These are phyloP conservation scores for Leptopterna dolabrata DNA, from an alignment of 2,888 invertebrate species.

Conservation along the genomic window DNA sequence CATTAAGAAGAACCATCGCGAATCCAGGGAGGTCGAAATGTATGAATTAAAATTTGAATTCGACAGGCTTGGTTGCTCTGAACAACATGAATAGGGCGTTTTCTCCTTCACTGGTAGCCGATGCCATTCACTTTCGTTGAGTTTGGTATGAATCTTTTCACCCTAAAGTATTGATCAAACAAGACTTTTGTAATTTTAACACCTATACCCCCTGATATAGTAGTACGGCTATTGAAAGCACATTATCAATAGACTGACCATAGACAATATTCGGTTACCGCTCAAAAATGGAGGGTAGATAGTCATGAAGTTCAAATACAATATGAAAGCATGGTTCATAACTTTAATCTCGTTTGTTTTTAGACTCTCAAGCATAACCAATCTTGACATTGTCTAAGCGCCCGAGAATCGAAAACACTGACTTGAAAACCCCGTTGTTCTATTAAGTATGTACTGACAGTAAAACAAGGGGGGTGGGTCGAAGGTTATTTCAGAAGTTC, in stretches of 20 bases:
- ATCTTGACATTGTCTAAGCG: too few relatives aligned
- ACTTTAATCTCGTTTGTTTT: slow-evolving; percentile 32
- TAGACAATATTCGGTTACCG: slow-evolving; percentile 16
- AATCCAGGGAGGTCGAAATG: slow-evolving; percentile 35
- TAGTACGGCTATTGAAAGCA: too few relatives aligned
- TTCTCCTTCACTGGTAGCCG: background rate
- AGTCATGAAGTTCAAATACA: background rate
- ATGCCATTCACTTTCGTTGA: slow-evolving; percentile 25
- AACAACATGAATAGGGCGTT: slow-evolving; percentile 4
- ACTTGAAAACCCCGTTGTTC: too few relatives aligned
- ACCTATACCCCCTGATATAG: too few relatives aligned
- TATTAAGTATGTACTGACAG: too few relatives aligned
- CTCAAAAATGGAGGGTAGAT: background rate
- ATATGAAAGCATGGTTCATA: slow-evolving; percentile 30
- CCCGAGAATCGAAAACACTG: too few relatives aligned
- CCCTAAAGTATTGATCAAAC: background rate
- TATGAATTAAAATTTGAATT: slow-evolving; percentile 28
- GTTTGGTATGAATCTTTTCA: background rate
- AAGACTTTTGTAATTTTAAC: too few relatives aligned
- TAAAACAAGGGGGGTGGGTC: too few relatives aligned
- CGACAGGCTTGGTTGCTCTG: background rate
- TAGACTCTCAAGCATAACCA: background rate
- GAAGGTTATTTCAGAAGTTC: too few relatives aligned
- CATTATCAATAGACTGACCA: slow-evolving; percentile 36
- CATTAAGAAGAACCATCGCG: background rate